Base-by-base conservation (phyloP, 2,113 vertebrate species). In the Phyllostomus discolor region DNA sequence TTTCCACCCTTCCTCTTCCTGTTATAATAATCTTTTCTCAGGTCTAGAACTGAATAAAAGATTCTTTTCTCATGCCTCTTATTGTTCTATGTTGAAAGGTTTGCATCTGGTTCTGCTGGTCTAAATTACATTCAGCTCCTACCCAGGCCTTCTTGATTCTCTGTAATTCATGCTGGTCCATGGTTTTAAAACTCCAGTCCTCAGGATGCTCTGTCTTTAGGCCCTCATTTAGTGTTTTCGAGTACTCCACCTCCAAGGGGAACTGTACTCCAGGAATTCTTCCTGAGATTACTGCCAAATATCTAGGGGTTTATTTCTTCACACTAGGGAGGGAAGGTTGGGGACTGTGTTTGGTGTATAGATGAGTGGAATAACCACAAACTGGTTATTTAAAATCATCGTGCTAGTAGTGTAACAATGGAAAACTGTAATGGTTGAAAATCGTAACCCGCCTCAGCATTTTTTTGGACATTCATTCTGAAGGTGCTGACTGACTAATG, bases 231-330 rank as follows among this genome's bases (percentile, higher is more conserved):
- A 50, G 28, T 46, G 54, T 43, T 69, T 57, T 48, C 10, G n/a
- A 31, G 12, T 19, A 41, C 5, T 35, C 10, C 10, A 9, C 4
- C 20, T 73, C 20, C 17, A 78, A 43, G 24, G 28, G 15, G 16
- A 6, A 31, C 10, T 66, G 10, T 41, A 26, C 7, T 90, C 10
- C 14, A 83, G 24, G 54, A 50, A 59, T 0, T 0, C 0, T 0
- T 69, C 9, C n/a, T 64, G 31, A 64, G 54, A 87, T 84, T 46
- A 38, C 11, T 35, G 16, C 46, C 52, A 50, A 50, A 83, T 88
- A 35, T 64, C 17, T 73, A 28, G 16, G 15, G 31, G 20, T 83
- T 90, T 62, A 62, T 5, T 75, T 94, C 48, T 93, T 93, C 62
- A 62, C 41, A 52, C 12, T 12, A 41, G 75, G 15, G 10, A 12